Evolutionary conservation across 2,888 invertebrate genomes (phyloP), one percentile per base, ranked within the genome.

Genomic region (Tenthredo distinguenda): DNA sequence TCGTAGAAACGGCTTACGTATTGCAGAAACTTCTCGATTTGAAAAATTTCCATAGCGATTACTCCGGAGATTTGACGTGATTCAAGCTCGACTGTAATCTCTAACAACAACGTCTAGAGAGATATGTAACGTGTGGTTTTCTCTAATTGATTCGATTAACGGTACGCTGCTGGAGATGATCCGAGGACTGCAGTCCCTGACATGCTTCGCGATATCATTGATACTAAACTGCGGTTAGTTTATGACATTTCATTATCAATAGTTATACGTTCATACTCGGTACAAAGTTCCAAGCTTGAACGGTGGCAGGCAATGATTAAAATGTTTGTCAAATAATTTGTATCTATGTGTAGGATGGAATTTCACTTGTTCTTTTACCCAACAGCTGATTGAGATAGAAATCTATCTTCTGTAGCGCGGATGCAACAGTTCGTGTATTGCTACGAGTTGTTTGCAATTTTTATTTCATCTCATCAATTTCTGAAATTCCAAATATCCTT

Each of bases 71-170:
- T 55, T 77, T 15, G 18, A 18, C 15, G 77, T 21, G 40, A 62
- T 62, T 62, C 5, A 18, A 81, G 1, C n/a, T n/a, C 40, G 55
- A 58, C 18, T 37, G 9, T 40, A 81, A 81, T 81, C 81, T 81
- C 62, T 40, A 21, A 81, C 21, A 26, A 62, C 15, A 62, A 21
- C 50, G 18, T 81, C 81, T 81, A 40, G 10, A 58, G 37, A 40
- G 81, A 81, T 81, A 34, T 47, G 21, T 40, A 81, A 62, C 81
- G 81, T 81, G 62, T 62, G 62, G 72, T 74, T 21, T 77, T 58
- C 62, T 62, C 81, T 81, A 81, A 81, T 81, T 81, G 62, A 81
- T 81, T 81, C 43, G 62, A 81, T 81, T 81, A 81, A 81, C 81
- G 79, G 15, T 58, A 58, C 37, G 40, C 34, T 37, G 79, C 21